Percentiles rank a stretch among this genome's conserved stretches.
phyloP scores from a whole-genome alignment of 1,140 invertebrate species.

The Bombus cullumanus region DNA sequence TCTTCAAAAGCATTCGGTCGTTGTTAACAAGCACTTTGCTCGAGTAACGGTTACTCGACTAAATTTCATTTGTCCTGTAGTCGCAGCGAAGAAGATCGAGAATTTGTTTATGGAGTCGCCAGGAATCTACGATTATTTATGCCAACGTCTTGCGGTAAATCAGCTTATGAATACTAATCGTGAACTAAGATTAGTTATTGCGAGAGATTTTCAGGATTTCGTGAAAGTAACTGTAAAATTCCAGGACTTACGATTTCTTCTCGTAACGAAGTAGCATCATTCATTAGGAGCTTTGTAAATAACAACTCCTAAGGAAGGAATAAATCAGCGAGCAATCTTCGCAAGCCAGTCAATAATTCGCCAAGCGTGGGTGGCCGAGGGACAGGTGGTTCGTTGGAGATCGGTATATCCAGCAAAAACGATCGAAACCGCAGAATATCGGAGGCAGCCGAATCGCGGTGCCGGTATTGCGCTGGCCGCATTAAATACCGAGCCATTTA shows the following conservation, averaged over 20 bases:
- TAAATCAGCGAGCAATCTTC: conserved; percentile 5
- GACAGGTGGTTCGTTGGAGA: neutral
- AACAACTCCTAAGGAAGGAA: neutral
- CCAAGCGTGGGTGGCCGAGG: neutral
- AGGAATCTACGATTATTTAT: neutral
- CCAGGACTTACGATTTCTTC: neutral
- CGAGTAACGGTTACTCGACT: neutral
- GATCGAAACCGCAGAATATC: conserved; percentile 48
- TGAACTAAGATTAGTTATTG: too few species aligned
- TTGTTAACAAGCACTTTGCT: conserved; percentile 23
- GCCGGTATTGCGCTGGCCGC: neutral
- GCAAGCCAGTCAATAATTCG: neutral
- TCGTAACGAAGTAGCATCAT: neutral
- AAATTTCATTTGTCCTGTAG: neutral
- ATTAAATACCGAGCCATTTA: conserved; percentile 47
- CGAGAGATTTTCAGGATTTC: too few species aligned
- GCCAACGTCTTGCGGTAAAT: neutral
- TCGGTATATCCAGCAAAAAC: conserved; percentile 5
- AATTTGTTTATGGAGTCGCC: neutral
- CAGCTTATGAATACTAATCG: too few species aligned
- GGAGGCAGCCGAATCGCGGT: neutral
- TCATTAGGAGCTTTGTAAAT: neutral
- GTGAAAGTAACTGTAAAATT: neutral
- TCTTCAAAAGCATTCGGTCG: neutral
- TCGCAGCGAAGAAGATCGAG: neutral